Conservation (phyloP, 2,113 vertebrate species). For the Carettochelys insculpta region DNA sequence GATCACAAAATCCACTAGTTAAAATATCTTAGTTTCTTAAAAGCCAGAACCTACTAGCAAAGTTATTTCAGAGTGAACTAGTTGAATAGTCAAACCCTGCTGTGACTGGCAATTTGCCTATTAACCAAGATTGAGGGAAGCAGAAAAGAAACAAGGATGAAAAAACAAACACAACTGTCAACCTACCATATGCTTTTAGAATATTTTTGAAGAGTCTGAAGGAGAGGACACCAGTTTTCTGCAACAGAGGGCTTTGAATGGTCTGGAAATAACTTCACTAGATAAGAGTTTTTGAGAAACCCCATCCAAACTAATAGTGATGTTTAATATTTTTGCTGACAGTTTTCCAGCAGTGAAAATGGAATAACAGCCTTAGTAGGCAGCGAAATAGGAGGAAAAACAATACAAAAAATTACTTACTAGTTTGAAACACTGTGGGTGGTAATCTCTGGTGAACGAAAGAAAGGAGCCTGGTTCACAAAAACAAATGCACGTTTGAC, state of each 20-base stretch:
- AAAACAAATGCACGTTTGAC: conserved; percentile 15
- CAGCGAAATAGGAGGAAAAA: background rate
- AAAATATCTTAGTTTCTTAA: background rate
- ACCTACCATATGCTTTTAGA: background rate
- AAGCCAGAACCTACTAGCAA: rapidly evolving
- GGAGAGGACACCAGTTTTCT: conserved; percentile 1
- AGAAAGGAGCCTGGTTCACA: conserved; percentile 14
- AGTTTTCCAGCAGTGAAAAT: background rate
- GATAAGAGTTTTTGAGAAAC: background rate
- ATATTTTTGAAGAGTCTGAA: background rate
- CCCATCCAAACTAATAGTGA: background rate
- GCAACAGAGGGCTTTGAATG: background rate
- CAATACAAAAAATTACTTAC: conserved; percentile 40
- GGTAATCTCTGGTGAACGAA: conserved; percentile 29
- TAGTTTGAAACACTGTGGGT: background rate
- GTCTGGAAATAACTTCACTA: background rate
- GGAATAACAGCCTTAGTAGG: background rate
- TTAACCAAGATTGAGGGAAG: background rate
- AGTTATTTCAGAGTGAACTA: background rate
- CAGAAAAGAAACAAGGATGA: background rate
- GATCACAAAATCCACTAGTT: background rate
- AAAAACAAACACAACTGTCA: background rate
- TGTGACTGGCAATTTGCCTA: conserved; percentile 3
- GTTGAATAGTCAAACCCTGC: background rate
- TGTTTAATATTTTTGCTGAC: background rate